Evolutionary conservation across 1,140 invertebrate genomes (phyloP), one percentile per base, ranked within the genome.

Genomic region (Diabrotica undecimpunctata): DNA sequence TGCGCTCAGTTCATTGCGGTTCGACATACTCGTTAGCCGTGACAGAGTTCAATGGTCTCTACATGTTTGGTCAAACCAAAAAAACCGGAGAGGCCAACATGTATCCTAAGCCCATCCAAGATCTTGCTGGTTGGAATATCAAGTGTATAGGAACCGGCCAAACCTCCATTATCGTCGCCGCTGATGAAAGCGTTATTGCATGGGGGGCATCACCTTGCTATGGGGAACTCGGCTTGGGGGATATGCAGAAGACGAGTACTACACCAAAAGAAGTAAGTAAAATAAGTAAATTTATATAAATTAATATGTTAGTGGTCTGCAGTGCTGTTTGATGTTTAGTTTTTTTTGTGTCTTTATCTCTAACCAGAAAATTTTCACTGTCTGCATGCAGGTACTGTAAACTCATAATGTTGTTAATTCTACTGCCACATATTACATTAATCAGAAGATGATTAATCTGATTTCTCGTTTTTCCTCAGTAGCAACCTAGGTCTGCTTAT

Each of bases 31-130:
- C 89, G 70, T 83, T 96, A 59, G 91, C 88, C 38, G 83, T 95
- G 12, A 94, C 91, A 75, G 90, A 94, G 69, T 83, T 87, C 68
- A 93, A 85, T 58, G 81, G 81, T 10, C 79, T 94, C 5, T 92
- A 90, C 76, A 84, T 97, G 74, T 96, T 95, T 82, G 95, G 95
- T 0, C 92, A 95, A 78, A 93, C 91, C 0, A 96, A 96, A 77
- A 87, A 92, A 37, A 91, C 92, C 2, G 95, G 95, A 0, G 94
- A 97, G 77, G 95, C 94, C 0, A 95, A 94, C 70, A 97, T 97
- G 95, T 97, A 97, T 78, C 95, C 95, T 0, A 97, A 97, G 79
- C 92, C 94, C 6, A 89, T 97, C 4, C 92, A 93, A 72, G 95
- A 97, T 81, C 80, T 97, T 2, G 87, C 88, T 69, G 94, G 95